Conservation (phyloP, 2,797 vertebrate species). For the Eupleurogrammus muticus region DNA sequence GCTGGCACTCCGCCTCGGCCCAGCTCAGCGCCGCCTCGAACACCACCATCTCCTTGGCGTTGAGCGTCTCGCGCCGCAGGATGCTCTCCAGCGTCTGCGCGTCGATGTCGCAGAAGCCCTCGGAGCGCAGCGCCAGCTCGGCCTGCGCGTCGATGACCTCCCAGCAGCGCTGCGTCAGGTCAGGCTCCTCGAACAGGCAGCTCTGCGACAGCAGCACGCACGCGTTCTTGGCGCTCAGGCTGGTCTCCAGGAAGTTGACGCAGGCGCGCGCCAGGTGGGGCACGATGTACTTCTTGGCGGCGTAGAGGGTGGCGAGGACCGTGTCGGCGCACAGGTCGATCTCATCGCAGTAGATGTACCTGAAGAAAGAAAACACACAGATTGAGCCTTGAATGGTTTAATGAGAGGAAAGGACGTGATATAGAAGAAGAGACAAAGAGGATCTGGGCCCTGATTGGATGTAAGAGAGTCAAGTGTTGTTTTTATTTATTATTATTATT, state of each 20-base stretch:
- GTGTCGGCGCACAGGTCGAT: slow-evolving; percentile 97
- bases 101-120: slow-evolving; percentile 98
- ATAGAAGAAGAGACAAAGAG: too few relatives aligned
- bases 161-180: slow-evolving; percentile 97
- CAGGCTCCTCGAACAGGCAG: slow-evolving; percentile 97
- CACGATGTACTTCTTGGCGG: slow-evolving; percentile 98
- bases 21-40: slow-evolving; percentile 95
- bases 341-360: slow-evolving; percentile 98
- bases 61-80: slow-evolving; percentile 95
- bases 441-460: too few relatives aligned
- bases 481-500: too few relatives aligned
- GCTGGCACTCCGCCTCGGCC: slow-evolving; percentile 95
- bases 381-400: too few relatives aligned
- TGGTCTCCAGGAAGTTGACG: slow-evolving; percentile 97
- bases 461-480: too few relatives aligned
- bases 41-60: slow-evolving; percentile 96
- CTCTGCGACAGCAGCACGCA: slow-evolving; percentile 98
- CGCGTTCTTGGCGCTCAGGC: slow-evolving; percentile 95
- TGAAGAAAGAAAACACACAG: slow-evolving; percentile 45
- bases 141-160: slow-evolving; percentile 97
- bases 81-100: slow-evolving; percentile 95
- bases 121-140: slow-evolving; percentile 94
- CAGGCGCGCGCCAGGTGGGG: slow-evolving; percentile 96
- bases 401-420: too few relatives aligned
- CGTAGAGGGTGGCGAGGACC: slow-evolving; percentile 95